Conservation (phyloP, 1,140 invertebrate genomes). For the Sitophilus oryzae region DNA sequence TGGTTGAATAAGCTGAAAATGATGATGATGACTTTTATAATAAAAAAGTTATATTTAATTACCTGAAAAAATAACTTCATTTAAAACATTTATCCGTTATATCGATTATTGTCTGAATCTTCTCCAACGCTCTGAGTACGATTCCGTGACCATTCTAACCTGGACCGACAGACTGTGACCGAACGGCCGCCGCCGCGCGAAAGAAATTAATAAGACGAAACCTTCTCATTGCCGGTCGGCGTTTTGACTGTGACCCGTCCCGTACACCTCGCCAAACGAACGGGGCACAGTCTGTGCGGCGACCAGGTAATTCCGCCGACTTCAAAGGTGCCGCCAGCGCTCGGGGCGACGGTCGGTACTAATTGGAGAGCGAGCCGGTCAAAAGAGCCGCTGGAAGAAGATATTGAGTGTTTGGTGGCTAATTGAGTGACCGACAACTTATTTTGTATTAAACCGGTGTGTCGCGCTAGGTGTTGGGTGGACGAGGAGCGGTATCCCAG, state of each 20-base stretch:
- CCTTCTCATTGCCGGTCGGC: not conserved
- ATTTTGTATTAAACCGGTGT: conserved; percentile 28
- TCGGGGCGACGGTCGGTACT: conserved; percentile 43
- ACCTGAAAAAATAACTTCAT: no score
- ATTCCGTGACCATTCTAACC: not conserved
- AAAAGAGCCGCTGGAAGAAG: conserved; percentile 44
- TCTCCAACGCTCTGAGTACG: no score
- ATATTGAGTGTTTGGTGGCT: conserved; percentile 44
- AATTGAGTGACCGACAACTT: conserved; percentile 47
- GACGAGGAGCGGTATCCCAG: not conserved
- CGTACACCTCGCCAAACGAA: not conserved
- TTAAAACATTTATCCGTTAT: no score
- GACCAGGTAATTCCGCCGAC: conserved; percentile 30
- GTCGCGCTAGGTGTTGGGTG: not conserved
- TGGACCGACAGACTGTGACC: not conserved
- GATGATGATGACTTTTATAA: no score
- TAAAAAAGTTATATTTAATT: no score
- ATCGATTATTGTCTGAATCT: no score
- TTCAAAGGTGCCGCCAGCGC: conserved; percentile 30
- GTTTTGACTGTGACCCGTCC: not conserved
- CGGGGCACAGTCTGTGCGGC: not conserved
- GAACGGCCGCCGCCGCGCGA: not conserved
- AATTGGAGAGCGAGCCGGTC: conserved; percentile 44
- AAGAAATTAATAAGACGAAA: not conserved
- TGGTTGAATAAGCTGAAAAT: no score